Conservation (phyloP, 2,888 invertebrate genomes). For the Erebia aethiops region DNA sequence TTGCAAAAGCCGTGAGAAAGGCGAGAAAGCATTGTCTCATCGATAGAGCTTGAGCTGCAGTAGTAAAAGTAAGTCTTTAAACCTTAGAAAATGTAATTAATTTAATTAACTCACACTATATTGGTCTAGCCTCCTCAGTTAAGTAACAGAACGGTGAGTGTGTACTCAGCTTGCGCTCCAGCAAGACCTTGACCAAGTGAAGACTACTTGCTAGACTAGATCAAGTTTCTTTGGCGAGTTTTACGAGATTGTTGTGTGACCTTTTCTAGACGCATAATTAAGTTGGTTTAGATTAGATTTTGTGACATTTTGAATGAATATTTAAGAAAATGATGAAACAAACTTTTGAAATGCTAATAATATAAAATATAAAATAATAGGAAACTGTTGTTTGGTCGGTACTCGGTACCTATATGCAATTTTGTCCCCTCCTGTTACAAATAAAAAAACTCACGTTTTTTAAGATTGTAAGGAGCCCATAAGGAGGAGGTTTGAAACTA, state of each 20-base stretch:
- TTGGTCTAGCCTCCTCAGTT: conserved; percentile 3
- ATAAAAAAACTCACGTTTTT: too few relatives aligned
- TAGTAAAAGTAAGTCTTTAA: not conserved
- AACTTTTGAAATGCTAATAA: not conserved
- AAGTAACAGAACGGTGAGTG: not conserved
- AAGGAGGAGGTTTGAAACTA: too few relatives aligned
- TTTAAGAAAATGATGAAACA: not conserved
- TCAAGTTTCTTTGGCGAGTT: conserved; percentile 17
- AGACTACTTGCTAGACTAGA: conserved; percentile 15
- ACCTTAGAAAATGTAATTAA: not conserved
- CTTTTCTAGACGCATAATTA: conserved; percentile 15
- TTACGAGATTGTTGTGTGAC: conserved; percentile 16
- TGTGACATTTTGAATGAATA: not conserved
- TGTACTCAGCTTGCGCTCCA: conserved; percentile 10
- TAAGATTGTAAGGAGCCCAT: too few relatives aligned
- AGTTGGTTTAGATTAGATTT: conserved; percentile 8
- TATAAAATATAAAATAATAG: too few relatives aligned
- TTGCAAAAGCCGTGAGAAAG: too few relatives aligned
- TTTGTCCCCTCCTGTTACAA: too few relatives aligned
- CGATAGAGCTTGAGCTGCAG: too few relatives aligned
- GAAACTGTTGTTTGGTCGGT: too few relatives aligned
- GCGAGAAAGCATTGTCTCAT: too few relatives aligned
- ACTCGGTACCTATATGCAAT: too few relatives aligned
- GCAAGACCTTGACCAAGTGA: conserved; percentile 24
- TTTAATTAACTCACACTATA: conserved; percentile 3